Conservation (phyloP, 2,113 vertebrate genomes). For the Albula goreensis region DNA sequence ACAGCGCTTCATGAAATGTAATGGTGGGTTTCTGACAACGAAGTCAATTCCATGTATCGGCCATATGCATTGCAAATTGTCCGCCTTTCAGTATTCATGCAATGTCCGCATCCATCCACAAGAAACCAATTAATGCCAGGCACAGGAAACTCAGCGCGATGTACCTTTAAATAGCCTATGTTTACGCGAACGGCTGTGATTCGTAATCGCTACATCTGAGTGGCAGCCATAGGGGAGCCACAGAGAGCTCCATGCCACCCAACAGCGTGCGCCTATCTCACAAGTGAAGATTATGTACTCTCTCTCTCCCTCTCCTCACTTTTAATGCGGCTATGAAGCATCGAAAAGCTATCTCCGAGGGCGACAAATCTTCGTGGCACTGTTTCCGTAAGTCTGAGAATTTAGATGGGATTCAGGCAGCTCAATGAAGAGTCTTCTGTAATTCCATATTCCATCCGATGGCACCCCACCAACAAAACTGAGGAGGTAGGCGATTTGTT, state of each 20-base stretch:
- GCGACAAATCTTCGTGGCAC: neutral
- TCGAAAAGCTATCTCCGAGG: neutral
- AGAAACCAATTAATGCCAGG: neutral
- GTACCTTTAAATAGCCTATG: slow-evolving; percentile 26
- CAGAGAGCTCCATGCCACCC: neutral
- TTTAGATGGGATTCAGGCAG: neutral
- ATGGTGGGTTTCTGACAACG: neutral
- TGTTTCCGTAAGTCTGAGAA: neutral
- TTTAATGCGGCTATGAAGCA: neutral
- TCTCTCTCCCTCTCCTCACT: neutral
- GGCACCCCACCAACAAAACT: neutral
- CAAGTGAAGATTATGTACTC: neutral
- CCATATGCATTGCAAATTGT: neutral
- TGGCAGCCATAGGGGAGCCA: slow-evolving; percentile 11
- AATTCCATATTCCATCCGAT: neutral
- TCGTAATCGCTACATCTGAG: slow-evolving; percentile 20
- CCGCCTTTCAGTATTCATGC: neutral
- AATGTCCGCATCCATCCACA: neutral
- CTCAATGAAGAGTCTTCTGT: neutral
- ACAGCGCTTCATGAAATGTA: neutral
- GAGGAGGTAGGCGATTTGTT: neutral
- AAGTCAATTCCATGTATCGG: neutral
- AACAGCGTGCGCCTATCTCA: neutral
- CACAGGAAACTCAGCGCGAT: neutral
- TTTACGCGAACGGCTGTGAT: slow-evolving; percentile 22